These are phyloP conservation scores for Ciconia nigra DNA, from an alignment of 2,797 vertebrate species.

Conservation along the genomic window DNA sequence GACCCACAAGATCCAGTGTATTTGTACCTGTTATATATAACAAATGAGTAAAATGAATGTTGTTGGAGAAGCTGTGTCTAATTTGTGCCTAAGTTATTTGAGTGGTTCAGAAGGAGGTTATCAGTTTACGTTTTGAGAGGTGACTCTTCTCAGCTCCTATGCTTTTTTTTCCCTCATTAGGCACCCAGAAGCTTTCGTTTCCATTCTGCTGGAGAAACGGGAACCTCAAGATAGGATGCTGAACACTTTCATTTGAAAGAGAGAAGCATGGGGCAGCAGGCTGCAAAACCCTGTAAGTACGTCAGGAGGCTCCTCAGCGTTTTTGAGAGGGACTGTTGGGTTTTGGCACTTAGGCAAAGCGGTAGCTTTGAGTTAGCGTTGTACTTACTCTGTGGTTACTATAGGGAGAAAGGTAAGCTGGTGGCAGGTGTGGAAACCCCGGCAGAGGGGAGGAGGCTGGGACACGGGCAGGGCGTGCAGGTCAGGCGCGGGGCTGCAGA, in stretches of 20 bases:
- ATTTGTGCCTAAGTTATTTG: background rate
- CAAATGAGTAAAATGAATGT: background rate
- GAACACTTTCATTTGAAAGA: conserved; percentile 74
- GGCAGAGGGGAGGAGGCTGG: background rate
- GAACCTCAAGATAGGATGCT: conserved; percentile 74
- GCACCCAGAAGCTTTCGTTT: conserved; percentile 76
- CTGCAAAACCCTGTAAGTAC: conserved; percentile 71
- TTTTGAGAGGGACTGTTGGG: background rate
- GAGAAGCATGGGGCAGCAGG: conserved; percentile 45
- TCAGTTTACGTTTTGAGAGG: background rate
- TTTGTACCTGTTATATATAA: background rate
- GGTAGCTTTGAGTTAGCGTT: background rate
- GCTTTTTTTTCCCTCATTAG: conserved; percentile 46
- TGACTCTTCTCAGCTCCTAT: background rate
- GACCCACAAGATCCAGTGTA: background rate
- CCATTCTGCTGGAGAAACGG: conserved; percentile 79
- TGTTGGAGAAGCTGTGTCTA: background rate
- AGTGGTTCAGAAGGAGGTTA: background rate
- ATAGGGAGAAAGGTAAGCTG: background rate
- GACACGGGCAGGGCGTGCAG: background rate
- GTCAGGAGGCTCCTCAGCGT: background rate
- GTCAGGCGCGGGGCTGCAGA: background rate
- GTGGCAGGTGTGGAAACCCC: background rate
- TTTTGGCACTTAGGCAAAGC: background rate
- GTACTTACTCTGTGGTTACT: background rate